phyloP scores from a whole-genome alignment of 2,113 vertebrate genomes.

The Hemiscyllium ocellatum region DNA sequence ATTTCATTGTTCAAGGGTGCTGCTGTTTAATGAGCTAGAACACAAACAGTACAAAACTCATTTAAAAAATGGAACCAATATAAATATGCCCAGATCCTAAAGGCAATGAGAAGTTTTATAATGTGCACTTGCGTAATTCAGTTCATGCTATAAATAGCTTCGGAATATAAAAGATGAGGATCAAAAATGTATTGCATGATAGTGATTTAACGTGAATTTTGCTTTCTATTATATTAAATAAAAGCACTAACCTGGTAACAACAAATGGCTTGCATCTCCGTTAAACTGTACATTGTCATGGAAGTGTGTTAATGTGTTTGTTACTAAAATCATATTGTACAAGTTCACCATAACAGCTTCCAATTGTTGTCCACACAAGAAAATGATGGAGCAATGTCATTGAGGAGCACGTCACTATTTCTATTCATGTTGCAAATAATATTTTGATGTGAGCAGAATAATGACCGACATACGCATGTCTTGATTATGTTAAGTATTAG shows the following conservation, averaged over 20 bases:
- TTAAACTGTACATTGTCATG: neutral
- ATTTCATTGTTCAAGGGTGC: conserved; percentile 24
- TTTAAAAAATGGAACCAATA: neutral
- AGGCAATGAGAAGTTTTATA: neutral
- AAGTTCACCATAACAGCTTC: neutral
- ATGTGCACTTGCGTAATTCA: conserved; percentile 3
- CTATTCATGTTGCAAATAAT: neutral
- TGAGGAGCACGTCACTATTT: neutral
- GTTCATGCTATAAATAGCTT: neutral
- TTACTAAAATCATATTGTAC: neutral
- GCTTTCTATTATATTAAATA: neutral
- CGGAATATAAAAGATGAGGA: neutral
- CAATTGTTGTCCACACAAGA: neutral
- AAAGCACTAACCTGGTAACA: neutral
- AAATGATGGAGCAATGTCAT: neutral
- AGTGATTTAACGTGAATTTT: neutral
- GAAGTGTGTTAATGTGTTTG: neutral
- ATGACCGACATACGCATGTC: neutral
- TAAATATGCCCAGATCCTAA: neutral
- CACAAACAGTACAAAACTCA: neutral
- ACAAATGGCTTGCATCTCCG: neutral
- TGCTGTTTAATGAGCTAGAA: neutral
- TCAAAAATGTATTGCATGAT: neutral
- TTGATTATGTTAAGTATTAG: neutral
- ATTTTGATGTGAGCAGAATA: neutral